Evolutionary conservation across 2,888 invertebrate species (phyloP).

Genomic region (Uropetala carovei): DNA sequence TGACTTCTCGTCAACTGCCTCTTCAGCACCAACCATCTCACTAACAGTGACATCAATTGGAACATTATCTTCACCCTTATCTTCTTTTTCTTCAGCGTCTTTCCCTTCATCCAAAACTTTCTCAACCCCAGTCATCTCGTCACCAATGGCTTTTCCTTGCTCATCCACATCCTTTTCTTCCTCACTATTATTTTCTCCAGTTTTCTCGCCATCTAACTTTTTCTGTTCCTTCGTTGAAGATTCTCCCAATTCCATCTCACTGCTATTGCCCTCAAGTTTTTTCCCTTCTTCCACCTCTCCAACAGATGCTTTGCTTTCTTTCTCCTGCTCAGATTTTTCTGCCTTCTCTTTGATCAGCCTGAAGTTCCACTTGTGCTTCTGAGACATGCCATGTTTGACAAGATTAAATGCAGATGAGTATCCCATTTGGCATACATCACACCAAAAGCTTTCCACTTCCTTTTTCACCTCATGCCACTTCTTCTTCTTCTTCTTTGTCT

Average conservation of each 20-base stretch:
- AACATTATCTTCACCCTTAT: neutral
- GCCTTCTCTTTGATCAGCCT: neutral
- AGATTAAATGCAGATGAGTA: slow-evolving; percentile 68
- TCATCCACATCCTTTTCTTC: neutral
- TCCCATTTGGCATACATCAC: slow-evolving; percentile 67
- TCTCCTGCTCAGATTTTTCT: neutral
- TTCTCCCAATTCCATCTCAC: neutral
- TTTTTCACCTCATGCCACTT: slow-evolving; percentile 50
- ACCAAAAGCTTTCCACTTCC: slow-evolving; percentile 65
- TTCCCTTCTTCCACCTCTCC: neutral
- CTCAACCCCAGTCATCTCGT: neutral
- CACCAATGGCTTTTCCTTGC: neutral
- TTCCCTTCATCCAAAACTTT: neutral
- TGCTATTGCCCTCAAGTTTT: neutral
- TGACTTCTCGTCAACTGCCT: neutral
- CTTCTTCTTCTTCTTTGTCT: slow-evolving; percentile 40
- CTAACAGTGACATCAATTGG: neutral
- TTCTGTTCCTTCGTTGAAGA: neutral
- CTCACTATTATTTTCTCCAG: neutral
- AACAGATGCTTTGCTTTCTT: neutral
- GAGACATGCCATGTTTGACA: slow-evolving; percentile 67
- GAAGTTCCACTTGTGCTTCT: slow-evolving; percentile 65
- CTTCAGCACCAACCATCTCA: neutral
- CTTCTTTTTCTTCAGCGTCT: slow-evolving; percentile 4
- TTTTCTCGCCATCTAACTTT: neutral